Evolutionary conservation across 2,797 vertebrate species (phyloP).

Genomic region (Hoplostethus mediterraneus): DNA sequence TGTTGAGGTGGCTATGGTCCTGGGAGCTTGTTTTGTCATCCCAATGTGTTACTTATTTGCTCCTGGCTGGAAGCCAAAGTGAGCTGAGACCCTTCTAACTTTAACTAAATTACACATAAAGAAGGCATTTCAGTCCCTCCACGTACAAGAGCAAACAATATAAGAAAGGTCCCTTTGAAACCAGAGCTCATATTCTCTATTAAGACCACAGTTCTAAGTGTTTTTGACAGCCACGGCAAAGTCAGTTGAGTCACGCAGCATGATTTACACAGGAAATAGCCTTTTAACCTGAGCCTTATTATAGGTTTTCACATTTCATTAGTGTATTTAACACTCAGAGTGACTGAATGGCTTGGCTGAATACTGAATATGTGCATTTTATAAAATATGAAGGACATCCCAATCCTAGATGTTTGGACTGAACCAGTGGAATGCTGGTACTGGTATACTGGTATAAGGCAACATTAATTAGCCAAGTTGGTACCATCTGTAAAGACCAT

Average conservation of each 20-base stretch:
- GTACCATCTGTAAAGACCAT: not conserved
- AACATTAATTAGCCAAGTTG: not conserved
- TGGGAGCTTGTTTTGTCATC: slow-evolving; percentile 45
- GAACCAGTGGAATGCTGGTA: no score
- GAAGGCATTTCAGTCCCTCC: slow-evolving; percentile 31
- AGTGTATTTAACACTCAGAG: slow-evolving; percentile 19
- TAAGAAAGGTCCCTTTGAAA: slow-evolving; percentile 30
- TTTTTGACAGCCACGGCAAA: slow-evolving; percentile 38
- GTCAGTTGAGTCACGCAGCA: slow-evolving; percentile 33
- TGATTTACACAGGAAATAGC: slow-evolving; percentile 22
- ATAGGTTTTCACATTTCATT: slow-evolving; percentile 42
- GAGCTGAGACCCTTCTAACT: slow-evolving; percentile 46
- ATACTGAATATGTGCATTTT: not conserved
- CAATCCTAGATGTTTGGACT: not conserved
- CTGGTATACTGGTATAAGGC: not conserved
- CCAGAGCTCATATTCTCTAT: slow-evolving; percentile 21
- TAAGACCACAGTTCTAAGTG: slow-evolving; percentile 20
- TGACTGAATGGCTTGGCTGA: not conserved
- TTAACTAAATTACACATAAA: slow-evolving; percentile 41
- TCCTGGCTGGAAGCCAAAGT: slow-evolving; percentile 45
- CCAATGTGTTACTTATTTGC: slow-evolving; percentile 48
- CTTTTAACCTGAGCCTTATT: slow-evolving; percentile 25
- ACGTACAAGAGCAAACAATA: slow-evolving; percentile 26
- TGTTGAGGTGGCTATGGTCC: slow-evolving; percentile 22
- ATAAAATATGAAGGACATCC: slow-evolving; percentile 1